Percentiles rank a stretch among this genome's conserved stretches.
phyloP scores from a whole-genome alignment of 2,113 vertebrate species.

The Myrmophylax atrothorax region DNA sequence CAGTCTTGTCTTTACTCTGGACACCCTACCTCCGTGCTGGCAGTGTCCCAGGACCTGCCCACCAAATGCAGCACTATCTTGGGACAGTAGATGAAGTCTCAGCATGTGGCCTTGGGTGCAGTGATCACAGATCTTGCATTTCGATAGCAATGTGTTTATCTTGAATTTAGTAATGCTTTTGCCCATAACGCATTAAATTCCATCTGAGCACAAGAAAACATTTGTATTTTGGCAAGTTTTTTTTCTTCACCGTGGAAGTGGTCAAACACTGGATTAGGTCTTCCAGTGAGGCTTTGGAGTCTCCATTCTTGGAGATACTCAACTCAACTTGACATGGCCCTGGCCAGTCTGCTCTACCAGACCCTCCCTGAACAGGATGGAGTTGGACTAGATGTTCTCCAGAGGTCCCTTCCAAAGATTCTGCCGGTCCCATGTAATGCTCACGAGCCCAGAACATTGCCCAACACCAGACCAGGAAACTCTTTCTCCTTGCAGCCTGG shows the following conservation, averaged over 20 bases:
- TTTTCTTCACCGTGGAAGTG: neutral
- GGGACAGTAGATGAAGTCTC: fast-evolving
- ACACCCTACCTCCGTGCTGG: neutral
- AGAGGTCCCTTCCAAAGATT: neutral
- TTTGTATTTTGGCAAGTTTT: neutral
- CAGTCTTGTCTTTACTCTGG: neutral
- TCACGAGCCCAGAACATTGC: neutral
- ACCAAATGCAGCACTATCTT: fast-evolving
- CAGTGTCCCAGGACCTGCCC: neutral
- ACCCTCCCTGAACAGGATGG: neutral
- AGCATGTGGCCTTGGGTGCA: neutral
- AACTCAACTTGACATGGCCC: neutral
- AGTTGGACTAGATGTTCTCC: neutral
- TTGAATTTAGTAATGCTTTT: neutral
- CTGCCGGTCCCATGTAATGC: neutral
- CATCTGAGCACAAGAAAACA: neutral
- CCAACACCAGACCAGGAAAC: neutral
- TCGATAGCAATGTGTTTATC: neutral
- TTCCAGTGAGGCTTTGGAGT: neutral
- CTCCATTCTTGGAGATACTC: neutral
- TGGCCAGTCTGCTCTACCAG: neutral
- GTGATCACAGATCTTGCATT: neutral
- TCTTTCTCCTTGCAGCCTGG: neutral
- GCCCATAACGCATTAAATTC: neutral
- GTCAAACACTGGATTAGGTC: neutral